phyloP scores from a whole-genome alignment of 2,888 invertebrate genomes.

The Noctua pronuba region DNA sequence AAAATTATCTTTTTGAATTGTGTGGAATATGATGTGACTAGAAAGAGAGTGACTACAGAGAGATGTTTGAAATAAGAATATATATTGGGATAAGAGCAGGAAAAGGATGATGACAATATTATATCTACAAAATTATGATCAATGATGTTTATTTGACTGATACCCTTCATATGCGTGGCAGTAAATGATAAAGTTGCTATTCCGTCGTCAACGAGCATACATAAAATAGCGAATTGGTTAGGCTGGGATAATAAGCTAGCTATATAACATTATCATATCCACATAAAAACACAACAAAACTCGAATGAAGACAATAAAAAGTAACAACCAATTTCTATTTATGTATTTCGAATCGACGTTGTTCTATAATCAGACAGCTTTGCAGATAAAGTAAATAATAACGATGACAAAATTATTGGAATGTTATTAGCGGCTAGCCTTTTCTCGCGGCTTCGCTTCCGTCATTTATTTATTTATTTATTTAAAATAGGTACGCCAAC shows the following conservation, averaged over 20 bases:
- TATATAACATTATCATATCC: constrained; percentile 43
- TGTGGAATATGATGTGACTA: background rate
- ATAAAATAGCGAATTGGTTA: constrained; percentile 20
- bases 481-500: too few relatives aligned
- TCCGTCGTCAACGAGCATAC: background rate
- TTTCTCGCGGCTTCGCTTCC: background rate
- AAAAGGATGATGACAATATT: background rate
- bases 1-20: background rate
- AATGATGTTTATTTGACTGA: background rate
- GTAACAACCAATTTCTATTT: constrained; percentile 53
- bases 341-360: constrained; percentile 43
- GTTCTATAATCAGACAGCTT: constrained; percentile 40
- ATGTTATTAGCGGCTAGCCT: constrained; percentile 5
- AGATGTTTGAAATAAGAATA: background rate
- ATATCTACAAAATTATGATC: background rate
- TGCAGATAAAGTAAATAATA: constrained; percentile 37
- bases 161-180: background rate
- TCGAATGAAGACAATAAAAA: constrained; percentile 50
- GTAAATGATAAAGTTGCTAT: background rate
- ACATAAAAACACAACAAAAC: constrained; percentile 48
- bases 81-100: background rate
- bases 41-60: background rate
- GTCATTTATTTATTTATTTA: too few relatives aligned
- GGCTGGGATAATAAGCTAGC: constrained; percentile 33
- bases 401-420: constrained; percentile 24